Base-by-base conservation (phyloP, 2,888 invertebrate genomes). In the Microplitis manilae region DNA sequence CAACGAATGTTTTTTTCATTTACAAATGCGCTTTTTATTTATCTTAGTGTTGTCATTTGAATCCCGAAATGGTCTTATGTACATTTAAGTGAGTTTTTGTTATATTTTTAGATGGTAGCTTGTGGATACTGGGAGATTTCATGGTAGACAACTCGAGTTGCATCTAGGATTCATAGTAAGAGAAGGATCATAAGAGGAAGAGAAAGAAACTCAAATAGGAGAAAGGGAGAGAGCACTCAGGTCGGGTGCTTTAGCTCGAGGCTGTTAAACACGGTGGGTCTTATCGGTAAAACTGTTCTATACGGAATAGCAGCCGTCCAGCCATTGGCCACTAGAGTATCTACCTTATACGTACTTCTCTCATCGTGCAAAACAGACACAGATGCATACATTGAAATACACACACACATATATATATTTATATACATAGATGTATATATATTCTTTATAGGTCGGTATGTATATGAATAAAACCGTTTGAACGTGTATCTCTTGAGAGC, bases 281-380 rank as follows among this genome's bases (percentile, higher is more conserved):
- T 88, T 88, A 88, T 88, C 88, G 88, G 87, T 86, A 88, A 88
- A 87, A 88, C 87, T 88, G 86, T 85, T 86, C 86, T 85, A 84
- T 86, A 86, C 85, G 85, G 85, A 83, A 83, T 84, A 79, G 67
- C 62, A 73, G 73, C 69, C 83, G 85, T 83, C 79, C 82, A 83
- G 83, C 85, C 84, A 86, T 85, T 87, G 85, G 85, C 81, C 80
- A 80, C 79, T 76, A 75, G 78, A 78, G 73, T 78, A 76, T 77
- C 77, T 76, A 75, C 81, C 84, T 85, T 83, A 82, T 84, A 82
- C 84, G 84, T 85, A 30, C 30, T 85, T 83, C 82, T 84, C 80
- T 80, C 81, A 74, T 79, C 76, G 68, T 74, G 73, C 75, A 40
- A 50, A 50, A 50, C 50, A 50, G 9, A 50, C 50, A 50, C 50